Base-by-base conservation (phyloP, 2,113 vertebrate species). In the Willisornis vidua region DNA sequence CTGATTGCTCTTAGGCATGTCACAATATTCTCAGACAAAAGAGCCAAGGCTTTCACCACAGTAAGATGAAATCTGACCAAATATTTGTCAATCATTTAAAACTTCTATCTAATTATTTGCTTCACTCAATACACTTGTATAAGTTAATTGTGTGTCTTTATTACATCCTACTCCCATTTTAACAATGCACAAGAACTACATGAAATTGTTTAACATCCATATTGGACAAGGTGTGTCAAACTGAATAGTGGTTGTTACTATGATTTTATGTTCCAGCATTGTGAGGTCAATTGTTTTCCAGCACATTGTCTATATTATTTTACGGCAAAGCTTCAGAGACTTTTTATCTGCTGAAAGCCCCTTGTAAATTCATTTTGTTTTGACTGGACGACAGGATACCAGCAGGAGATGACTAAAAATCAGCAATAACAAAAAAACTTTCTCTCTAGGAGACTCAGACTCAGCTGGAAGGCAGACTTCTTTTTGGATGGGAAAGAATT, bases 331-430 rank as follows among this genome's bases (percentile, higher is more conserved):
- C 63, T 91, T 93, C 48, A 66, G 79, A 51, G 51, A 85, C 37
- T 74, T 88, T 39, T 43, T 71, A 87, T 67, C 63, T 87, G 55
- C 51, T 95, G 71, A 59, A 87, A 91, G 51, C 59, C 71, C 79
- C 45, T 91, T 82, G 63, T 51, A 88, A 71, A 87, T 86, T 87
- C 85, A 74, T 85, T 93, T 78, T 76, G 33, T 89, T 91, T 77
- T 86, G 90, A 91, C 87, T 83, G 90, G 92, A 75, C 1, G 0
- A 83, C 95, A 96, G 87, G 51, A 79, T 89, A 83, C 67, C 95
- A 96, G 91, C 93, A 95, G 91, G 94, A 52, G 74, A 89, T 94
- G 58, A 91, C 81, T 87, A n/a, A 93, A 93, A 96, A 57, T 29
- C 33, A 93, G 43, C 63, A 90, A 74, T 81, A 84, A 89, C 89